Conservation (phyloP, 1,140 invertebrate genomes). For the Diorhabda sublineata region DNA sequence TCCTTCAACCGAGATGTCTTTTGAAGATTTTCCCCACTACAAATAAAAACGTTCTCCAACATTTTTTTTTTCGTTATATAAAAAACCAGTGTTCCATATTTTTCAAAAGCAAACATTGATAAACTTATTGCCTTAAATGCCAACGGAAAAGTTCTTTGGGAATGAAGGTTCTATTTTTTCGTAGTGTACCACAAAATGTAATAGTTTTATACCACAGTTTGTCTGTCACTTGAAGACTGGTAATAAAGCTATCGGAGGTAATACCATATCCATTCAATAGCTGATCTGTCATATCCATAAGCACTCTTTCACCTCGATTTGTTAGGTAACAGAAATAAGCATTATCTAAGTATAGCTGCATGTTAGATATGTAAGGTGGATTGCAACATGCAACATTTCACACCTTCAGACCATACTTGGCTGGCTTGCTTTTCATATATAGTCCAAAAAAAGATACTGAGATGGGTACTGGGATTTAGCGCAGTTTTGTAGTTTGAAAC, state of each 20-base stretch:
- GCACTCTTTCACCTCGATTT: not conserved
- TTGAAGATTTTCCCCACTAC: too few relatives aligned
- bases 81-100: not conserved
- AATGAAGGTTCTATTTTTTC: slow-evolving; percentile 1
- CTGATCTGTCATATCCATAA: not conserved
- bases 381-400: not conserved
- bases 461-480: not conserved
- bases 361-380: not conserved
- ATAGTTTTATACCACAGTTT: not conserved
- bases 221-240: not conserved
- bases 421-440: slow-evolving; percentile 21
- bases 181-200: not conserved
- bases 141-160: not conserved
- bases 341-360: not conserved
- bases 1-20: too few relatives aligned
- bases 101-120: not conserved
- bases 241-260: not conserved
- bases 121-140: not conserved
- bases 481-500: not conserved
- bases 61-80: not conserved
- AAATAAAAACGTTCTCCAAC: too few relatives aligned
- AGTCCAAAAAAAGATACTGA: slow-evolving; percentile 8
- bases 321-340: not conserved
- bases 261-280: not conserved
- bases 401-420: slow-evolving; percentile 12